Base-by-base conservation (phyloP, 1,140 invertebrate species). In the Drosophila equinoxialis region DNA sequence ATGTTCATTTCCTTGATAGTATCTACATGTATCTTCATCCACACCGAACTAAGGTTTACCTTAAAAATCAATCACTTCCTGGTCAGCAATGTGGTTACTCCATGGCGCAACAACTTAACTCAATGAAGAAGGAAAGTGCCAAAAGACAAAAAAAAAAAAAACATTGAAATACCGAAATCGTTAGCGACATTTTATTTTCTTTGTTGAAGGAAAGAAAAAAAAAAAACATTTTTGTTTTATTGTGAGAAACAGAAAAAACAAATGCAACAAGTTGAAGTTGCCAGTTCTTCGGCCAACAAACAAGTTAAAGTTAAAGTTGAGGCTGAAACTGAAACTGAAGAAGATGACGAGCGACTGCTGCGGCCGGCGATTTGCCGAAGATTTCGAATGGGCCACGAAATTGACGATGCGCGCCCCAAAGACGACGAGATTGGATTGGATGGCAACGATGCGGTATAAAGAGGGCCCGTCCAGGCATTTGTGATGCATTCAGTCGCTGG, bases 401-500 rank as follows among this genome's bases (percentile, higher is more conserved):
- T 71, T 75, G 77, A 76, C 67, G 73, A 71, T 75, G 64, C 45
- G 55, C 60, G 20, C 30, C 30, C 30, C 30, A 30, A 30, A 11
- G 14, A 54, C 35, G 35, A 37, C 37, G 48, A 14, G 23, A n/a
- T 13, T 30, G 30, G 30, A 30, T 30, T 30, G 30, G 30, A 30
- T 30, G 30, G 30, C n/a, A 42, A 55, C 59, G 78, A 65, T n/a
- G 23, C 39, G 66, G 79, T 92, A 92, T 91, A 92, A 92, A 92
- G 86, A 89, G 90, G 81, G 73, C 75, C 74, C 62, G 65, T 65
- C 67, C 62, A 79, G 82, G 74, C 85, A 69, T 77, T 74, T 75
- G 73, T 67, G 79, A 87, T 76, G 87, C 91, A 92, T 90, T 92
- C 91, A 92, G 90, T 92, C 90, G 90, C 89, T 90, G 89, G 81